Conservation (phyloP, 2,888 invertebrate species). For the Hypsopygia costalis region DNA sequence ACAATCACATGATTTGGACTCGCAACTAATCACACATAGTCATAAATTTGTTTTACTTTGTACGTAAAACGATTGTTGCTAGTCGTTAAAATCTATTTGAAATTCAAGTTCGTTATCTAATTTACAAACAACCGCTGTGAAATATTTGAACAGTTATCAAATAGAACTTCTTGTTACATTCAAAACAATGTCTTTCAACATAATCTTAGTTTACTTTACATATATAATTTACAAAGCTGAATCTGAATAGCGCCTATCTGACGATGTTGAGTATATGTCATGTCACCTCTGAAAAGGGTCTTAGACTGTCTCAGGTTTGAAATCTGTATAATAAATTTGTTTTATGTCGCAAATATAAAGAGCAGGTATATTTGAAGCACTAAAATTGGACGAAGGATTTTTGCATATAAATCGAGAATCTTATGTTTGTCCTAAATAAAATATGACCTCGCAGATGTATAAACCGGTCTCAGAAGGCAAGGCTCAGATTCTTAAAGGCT, state of each 20-base stretch:
- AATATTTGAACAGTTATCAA: neutral
- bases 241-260: neutral
- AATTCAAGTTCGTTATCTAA: neutral
- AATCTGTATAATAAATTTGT: neutral
- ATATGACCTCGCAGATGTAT: too few relatives aligned
- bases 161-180: neutral
- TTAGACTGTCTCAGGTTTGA: constrained; percentile 1
- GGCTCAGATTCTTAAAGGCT: too few relatives aligned
- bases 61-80: neutral
- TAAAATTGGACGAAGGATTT: neutral
- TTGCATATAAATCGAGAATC: too few relatives aligned
- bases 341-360: neutral
- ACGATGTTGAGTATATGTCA: neutral
- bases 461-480: neutral
- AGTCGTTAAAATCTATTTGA: neutral
- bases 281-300: neutral
- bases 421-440: too few relatives aligned
- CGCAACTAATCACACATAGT: neutral
- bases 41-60: neutral
- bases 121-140: neutral
- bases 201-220: too few relatives aligned
- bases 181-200: too few relatives aligned
- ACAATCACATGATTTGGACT: neutral
- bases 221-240: neutral
- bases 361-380: neutral